Evolutionary conservation across 2,888 invertebrate species (phyloP).

Genomic region (Zhengitettix transpicula): DNA sequence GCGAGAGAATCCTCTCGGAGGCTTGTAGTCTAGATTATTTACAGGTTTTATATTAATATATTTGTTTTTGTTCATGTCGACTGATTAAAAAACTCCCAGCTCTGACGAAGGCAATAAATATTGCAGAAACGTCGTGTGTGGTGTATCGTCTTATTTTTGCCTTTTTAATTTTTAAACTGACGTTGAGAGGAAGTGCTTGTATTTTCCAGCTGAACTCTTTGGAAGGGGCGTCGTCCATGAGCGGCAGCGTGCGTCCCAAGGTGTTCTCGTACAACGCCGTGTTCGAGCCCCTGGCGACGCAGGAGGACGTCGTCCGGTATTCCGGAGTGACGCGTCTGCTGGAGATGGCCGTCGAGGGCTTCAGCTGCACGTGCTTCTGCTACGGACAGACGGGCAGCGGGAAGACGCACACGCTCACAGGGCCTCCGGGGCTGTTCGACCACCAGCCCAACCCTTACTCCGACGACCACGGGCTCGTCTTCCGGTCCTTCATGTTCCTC

Average conservation of each 20-base stretch:
- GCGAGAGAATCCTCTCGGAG: no score
- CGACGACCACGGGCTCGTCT: conserved; percentile 70
- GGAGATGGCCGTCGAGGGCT: conserved; percentile 89
- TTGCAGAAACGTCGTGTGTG: no score
- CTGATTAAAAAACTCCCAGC: no score
- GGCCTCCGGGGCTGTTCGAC: conserved; percentile 68
- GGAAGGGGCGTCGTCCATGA: not conserved
- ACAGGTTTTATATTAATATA: no score
- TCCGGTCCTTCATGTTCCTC: conserved; percentile 78
- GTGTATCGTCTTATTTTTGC: no score
- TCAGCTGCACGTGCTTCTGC: conserved; percentile 85
- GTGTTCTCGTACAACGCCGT: conserved; percentile 91
- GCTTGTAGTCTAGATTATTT: no score
- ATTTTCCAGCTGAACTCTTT: conserved; percentile 3
- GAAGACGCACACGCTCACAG: conserved; percentile 89
- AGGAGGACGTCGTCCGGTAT: conserved; percentile 72
- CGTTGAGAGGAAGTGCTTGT: no score
- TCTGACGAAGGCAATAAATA: no score
- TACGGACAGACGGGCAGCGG: conserved; percentile 96
- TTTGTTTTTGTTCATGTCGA: no score
- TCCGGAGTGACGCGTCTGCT: conserved; percentile 79
- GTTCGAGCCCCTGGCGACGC: conserved; percentile 78
- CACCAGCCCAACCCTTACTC: conserved; percentile 46
- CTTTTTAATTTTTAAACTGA: no score
- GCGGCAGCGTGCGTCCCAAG: conserved; percentile 37